Percentiles rank a stretch among this genome's conserved stretches.
Evolutionary conservation across 2,113 vertebrate genomes (phyloP).

Genomic region (Crotalus viridis): DNA sequence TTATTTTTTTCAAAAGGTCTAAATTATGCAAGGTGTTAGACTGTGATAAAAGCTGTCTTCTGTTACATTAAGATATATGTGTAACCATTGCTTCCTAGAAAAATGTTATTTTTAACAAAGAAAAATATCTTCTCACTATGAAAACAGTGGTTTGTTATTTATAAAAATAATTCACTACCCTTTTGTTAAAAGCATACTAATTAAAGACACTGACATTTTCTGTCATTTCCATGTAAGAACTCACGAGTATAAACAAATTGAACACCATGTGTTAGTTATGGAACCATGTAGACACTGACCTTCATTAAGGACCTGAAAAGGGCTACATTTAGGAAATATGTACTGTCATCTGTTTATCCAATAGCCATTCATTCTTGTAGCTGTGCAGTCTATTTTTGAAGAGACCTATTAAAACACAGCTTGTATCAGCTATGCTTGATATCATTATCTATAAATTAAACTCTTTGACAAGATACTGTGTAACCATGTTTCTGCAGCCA

Average conservation of each 20-base stretch:
- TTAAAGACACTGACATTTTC: constrained; percentile 20
- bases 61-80: background rate
- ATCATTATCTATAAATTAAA: constrained; percentile 21
- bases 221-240: constrained; percentile 7
- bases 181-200: constrained; percentile 22
- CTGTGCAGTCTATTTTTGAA: constrained; percentile 25
- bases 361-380: background rate
- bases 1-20: background rate
- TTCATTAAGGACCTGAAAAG: background rate
- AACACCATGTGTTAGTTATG: constrained; percentile 10
- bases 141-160: constrained; percentile 1
- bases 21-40: background rate
- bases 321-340: background rate
- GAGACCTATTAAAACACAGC: constrained; percentile 8
- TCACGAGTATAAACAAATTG: constrained; percentile 16
- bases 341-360: constrained; percentile 25
- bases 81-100: background rate
- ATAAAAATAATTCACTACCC: background rate
- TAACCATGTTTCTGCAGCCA: background rate
- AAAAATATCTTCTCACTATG: background rate
- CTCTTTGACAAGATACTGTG: constrained; percentile 1
- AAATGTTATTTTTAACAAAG: background rate
- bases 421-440: constrained; percentile 10
- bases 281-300: background rate
- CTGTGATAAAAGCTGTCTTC: background rate